Evolutionary conservation across 1,140 invertebrate species (phyloP).

Genomic region (Drosophila paulistorum): DNA sequence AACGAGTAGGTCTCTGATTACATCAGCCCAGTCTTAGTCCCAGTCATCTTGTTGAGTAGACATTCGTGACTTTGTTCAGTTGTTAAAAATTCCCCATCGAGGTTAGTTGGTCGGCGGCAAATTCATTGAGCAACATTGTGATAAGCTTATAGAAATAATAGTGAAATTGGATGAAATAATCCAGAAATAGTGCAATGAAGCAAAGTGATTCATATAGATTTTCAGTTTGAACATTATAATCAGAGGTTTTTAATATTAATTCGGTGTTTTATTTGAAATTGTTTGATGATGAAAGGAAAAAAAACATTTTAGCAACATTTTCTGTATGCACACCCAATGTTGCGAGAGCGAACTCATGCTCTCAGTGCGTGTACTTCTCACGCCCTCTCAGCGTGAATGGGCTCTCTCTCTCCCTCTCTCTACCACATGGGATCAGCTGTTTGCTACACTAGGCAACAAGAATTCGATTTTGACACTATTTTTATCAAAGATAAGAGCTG

Average conservation of each 20-base stretch:
- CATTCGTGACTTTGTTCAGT: slow-evolving; percentile 53
- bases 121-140: not conserved
- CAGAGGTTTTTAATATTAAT: not conserved
- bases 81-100: slow-evolving; percentile 57
- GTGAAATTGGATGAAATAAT: slow-evolving; percentile 9
- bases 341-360: slow-evolving; percentile 20
- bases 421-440: slow-evolving; percentile 45
- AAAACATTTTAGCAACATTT: slow-evolving; percentile 22
- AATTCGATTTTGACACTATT: not conserved
- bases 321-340: slow-evolving; percentile 42
- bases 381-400: slow-evolving; percentile 27
- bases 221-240: not conserved
- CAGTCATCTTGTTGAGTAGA: slow-evolving; percentile 7
- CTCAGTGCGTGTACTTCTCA: not conserved
- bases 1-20: slow-evolving; percentile 47
- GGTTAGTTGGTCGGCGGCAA: slow-evolving; percentile 52
- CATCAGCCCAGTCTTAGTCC: slow-evolving; percentile 46
- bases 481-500: not conserved
- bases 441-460: slow-evolving; percentile 29
- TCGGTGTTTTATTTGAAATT: not conserved
- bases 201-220: not conserved
- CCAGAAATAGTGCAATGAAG: not conserved
- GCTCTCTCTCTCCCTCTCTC: slow-evolving; percentile 1
- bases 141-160: slow-evolving; percentile 18
- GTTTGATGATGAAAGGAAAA: not conserved